phyloP scores from a whole-genome alignment of 2,888 invertebrate species.

The Diaprepes abbreviatus region DNA sequence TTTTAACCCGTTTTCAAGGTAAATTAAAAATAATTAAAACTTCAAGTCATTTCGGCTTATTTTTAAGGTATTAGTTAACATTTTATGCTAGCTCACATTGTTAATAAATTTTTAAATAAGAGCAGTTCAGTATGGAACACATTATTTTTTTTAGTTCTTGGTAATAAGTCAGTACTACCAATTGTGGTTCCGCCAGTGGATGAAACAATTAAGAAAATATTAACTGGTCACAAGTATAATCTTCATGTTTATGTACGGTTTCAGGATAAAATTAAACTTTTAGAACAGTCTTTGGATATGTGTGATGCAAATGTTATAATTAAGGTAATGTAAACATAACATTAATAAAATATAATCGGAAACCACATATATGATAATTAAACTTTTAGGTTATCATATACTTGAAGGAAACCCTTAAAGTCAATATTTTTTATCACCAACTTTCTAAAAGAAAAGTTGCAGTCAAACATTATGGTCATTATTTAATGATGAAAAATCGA shows the following conservation, averaged over 20 bases:
- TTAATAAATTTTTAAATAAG: no score
- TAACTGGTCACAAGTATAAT: slow-evolving; percentile 69
- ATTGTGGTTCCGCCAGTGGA: slow-evolving; percentile 63
- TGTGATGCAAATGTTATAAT: slow-evolving; percentile 85
- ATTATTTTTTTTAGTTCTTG: slow-evolving; percentile 67
- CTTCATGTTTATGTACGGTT: slow-evolving; percentile 68
- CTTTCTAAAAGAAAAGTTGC: slow-evolving; percentile 79
- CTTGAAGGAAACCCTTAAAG: slow-evolving; percentile 80
- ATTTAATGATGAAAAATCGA: slow-evolving; percentile 77
- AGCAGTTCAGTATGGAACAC: no score
- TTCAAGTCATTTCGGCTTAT: no score
- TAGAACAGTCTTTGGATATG: slow-evolving; percentile 79
- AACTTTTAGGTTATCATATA: slow-evolving; percentile 78
- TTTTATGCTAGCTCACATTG: no score
- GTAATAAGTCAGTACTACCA: slow-evolving; percentile 59
- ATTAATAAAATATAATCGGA: no score
- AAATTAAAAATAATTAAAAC: no score
- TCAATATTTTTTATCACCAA: slow-evolving; percentile 78
- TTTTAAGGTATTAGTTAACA: no score
- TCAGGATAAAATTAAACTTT: slow-evolving; percentile 77
- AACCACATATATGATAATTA: background rate
- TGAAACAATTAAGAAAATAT: slow-evolving; percentile 69
- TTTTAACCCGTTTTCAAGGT: no score
- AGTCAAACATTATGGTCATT: slow-evolving; percentile 80
- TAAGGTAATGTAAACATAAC: slow-evolving; percentile 68